Conservation (phyloP, 2,888 invertebrate species). For the Watsonalla binaria region DNA sequence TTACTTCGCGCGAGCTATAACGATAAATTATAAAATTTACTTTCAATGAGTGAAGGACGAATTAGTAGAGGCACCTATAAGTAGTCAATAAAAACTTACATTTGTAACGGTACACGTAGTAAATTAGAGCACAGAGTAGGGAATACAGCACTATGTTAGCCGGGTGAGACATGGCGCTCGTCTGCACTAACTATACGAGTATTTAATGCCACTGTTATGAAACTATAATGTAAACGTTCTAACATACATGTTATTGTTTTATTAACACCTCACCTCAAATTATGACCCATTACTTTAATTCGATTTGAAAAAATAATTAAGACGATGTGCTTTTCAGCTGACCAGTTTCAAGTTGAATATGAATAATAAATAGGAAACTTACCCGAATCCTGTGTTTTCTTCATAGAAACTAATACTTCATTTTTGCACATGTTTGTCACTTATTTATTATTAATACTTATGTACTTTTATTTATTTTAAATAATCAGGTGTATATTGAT, state of each 20-base stretch:
- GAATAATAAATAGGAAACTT: constrained; percentile 17
- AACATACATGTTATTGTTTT: background rate
- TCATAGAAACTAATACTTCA: constrained; percentile 53
- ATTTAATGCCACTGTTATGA: background rate
- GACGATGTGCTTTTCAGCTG: too few relatives aligned
- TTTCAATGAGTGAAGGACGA: constrained; percentile 30
- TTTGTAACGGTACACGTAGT: background rate
- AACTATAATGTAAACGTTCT: constrained; percentile 1
- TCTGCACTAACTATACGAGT: constrained; percentile 3
- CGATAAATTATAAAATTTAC: constrained; percentile 25
- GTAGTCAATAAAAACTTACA: background rate
- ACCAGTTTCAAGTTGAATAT: too few relatives aligned
- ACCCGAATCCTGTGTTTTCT: constrained; percentile 49
- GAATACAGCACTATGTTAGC: background rate
- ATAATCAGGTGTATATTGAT: background rate
- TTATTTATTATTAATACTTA: constrained; percentile 12
- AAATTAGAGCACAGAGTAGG: background rate
- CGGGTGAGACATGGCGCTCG: constrained; percentile 2
- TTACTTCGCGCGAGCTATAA: background rate
- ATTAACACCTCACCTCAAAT: constrained; percentile 2
- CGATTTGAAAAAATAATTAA: too few relatives aligned
- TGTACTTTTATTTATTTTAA: constrained; percentile 9
- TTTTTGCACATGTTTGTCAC: constrained; percentile 54
- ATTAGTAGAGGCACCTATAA: constrained; percentile 13
- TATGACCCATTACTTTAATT: background rate